These are phyloP conservation scores for Tetranychus piercei DNA, from an alignment of 2,888 invertebrate genomes.

Conservation along the genomic window DNA sequence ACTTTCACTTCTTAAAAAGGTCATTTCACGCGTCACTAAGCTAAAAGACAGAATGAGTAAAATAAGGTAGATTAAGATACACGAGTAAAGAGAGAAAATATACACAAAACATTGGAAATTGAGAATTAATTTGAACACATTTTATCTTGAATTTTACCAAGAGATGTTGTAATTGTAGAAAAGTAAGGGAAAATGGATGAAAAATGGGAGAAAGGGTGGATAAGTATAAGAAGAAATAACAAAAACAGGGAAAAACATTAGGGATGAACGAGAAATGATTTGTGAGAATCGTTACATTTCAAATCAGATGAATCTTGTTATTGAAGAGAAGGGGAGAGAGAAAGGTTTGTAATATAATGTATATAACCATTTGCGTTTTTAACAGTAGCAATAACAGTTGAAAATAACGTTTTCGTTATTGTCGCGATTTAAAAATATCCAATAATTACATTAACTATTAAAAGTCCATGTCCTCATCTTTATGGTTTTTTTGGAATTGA, in stretches of 20 bases:
- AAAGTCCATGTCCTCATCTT: constrained; percentile 1
- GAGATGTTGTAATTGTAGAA: neutral
- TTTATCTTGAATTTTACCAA: neutral
- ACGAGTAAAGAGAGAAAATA: neutral
- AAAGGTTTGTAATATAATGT: too few species aligned
- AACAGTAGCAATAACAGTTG: neutral
- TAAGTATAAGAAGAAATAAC: neutral
- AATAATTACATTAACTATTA: neutral
- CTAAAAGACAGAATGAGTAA: neutral
- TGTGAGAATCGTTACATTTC: neutral
- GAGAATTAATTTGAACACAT: neutral
- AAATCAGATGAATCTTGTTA: neutral
- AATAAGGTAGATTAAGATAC: neutral
- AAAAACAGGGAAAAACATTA: neutral
- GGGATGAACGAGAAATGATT: neutral
- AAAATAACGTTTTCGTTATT: neutral
- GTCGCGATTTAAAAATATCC: constrained; percentile 1
- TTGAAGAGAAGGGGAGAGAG: neutral
- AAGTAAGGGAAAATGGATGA: neutral
- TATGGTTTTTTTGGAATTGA: neutral
- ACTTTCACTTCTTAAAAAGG: neutral
- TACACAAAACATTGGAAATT: neutral
- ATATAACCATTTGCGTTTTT: neutral
- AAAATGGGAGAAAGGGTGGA: neutral
- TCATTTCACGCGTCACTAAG: neutral